Evolutionary conservation across 2,888 invertebrate genomes (phyloP).

Genomic region (Eulithis prunata): DNA sequence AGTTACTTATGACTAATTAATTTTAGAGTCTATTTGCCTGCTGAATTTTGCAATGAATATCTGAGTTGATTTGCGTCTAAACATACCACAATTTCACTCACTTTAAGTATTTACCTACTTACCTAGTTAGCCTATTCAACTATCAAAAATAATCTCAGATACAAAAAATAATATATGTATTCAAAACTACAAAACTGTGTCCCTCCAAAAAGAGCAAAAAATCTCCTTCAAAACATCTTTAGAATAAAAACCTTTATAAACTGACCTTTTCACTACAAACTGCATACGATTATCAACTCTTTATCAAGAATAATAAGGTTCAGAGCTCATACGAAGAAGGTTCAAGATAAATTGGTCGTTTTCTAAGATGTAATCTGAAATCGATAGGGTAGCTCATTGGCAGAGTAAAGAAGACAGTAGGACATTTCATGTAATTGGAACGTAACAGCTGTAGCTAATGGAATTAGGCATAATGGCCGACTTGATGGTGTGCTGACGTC

Average conservation of each 20-base stretch:
- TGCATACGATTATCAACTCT: background rate
- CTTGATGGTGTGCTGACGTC: constrained; percentile 10
- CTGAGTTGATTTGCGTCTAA: too few species aligned
- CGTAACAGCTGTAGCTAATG: constrained; percentile 17
- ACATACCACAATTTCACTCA: too few species aligned
- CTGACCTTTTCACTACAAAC: background rate
- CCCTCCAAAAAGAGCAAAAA: constrained; percentile 8
- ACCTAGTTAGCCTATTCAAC: too few species aligned
- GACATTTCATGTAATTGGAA: constrained; percentile 13
- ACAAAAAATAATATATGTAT: background rate
- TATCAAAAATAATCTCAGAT: too few species aligned
- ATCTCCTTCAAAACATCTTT: constrained; percentile 9
- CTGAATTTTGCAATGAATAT: background rate
- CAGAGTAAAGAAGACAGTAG: constrained; percentile 17
- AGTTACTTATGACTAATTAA: too few species aligned
- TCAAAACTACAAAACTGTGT: background rate
- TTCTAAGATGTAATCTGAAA: constrained; percentile 33
- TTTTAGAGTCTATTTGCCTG: too few species aligned
- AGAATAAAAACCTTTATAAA: background rate
- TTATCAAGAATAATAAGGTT: background rate
- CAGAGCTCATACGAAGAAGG: background rate
- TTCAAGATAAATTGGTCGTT: constrained; percentile 6
- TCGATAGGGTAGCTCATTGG: constrained; percentile 26
- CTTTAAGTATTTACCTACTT: too few species aligned
- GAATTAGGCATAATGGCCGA: constrained; percentile 15